Percentiles rank a stretch among this genome's conserved stretches.
Conservation (phyloP, 2,113 vertebrate species). For the Dolichotis patagonum region DNA sequence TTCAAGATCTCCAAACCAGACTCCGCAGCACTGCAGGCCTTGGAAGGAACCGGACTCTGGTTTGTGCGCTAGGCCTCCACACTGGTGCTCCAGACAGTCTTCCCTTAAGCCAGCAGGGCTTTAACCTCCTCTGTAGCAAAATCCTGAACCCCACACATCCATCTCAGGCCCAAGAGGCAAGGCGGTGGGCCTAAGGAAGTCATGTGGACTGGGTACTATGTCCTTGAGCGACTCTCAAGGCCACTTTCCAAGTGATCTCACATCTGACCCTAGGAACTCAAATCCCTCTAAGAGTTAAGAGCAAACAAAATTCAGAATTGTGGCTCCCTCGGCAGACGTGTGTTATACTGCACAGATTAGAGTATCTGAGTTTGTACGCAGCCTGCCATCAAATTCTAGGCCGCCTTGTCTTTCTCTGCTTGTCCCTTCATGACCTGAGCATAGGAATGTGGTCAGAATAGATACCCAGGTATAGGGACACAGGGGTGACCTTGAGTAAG, state of each 20-base stretch:
- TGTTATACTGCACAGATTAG: neutral
- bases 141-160: neutral
- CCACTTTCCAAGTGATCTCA: neutral
- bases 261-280: neutral
- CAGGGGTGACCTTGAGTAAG: neutral
- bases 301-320: neutral
- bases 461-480: neutral
- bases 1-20: constrained; percentile 81
- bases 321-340: neutral
- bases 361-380: neutral
- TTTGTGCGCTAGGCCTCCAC: neutral
- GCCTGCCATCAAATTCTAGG: neutral
- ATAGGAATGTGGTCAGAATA: neutral
- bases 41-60: neutral
- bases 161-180: neutral
- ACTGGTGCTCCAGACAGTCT: neutral
- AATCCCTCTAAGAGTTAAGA: neutral
- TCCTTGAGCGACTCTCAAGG: neutral
- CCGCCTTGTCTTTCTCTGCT: neutral
- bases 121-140: neutral
- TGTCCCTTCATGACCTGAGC: neutral
- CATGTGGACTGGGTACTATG: neutral
- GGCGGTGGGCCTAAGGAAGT: neutral
- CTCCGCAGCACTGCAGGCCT: neutral
- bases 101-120: neutral